phyloP scores from a whole-genome alignment of 2,797 vertebrate species.

The Sebastes minor region DNA sequence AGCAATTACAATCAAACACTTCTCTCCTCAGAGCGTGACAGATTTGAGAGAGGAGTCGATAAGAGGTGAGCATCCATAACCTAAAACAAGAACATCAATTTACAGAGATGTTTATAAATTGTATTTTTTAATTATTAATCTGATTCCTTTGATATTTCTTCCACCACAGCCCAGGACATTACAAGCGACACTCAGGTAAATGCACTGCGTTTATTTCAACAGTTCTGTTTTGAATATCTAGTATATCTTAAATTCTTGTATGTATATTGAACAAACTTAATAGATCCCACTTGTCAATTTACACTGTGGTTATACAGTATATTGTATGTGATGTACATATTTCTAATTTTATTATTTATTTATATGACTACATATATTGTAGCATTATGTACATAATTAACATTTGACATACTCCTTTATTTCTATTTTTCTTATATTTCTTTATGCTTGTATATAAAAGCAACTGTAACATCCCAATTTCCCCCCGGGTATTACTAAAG shows the following conservation, averaged over 20 bases:
- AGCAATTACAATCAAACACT: not conserved
- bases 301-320: too few relatives aligned
- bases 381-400: too few relatives aligned
- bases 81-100: not conserved
- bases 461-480: too few relatives aligned
- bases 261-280: too few relatives aligned
- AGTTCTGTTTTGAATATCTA: not conserved
- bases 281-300: too few relatives aligned
- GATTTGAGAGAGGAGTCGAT: slow-evolving; percentile 35
- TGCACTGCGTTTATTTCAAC: not conserved
- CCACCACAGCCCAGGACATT: slow-evolving; percentile 38
- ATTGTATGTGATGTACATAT: too few relatives aligned
- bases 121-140: not conserved
- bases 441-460: too few relatives aligned
- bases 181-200: slow-evolving; percentile 43
- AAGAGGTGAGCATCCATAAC: slow-evolving; percentile 38
- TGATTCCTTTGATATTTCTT: not conserved
- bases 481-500: too few relatives aligned
- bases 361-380: too few relatives aligned
- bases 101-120: not conserved
- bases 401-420: too few relatives aligned
- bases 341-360: too few relatives aligned
- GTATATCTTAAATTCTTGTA: not conserved
- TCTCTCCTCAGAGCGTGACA: slow-evolving; percentile 43
- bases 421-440: too few relatives aligned